Percentiles rank a stretch among this genome's conserved stretches.
These are phyloP conservation scores for Hydractinia symbiolongicarpus DNA, from an alignment of 30 jellyfish, hydroid and myxozoan species.

Conservation along the genomic window DNA sequence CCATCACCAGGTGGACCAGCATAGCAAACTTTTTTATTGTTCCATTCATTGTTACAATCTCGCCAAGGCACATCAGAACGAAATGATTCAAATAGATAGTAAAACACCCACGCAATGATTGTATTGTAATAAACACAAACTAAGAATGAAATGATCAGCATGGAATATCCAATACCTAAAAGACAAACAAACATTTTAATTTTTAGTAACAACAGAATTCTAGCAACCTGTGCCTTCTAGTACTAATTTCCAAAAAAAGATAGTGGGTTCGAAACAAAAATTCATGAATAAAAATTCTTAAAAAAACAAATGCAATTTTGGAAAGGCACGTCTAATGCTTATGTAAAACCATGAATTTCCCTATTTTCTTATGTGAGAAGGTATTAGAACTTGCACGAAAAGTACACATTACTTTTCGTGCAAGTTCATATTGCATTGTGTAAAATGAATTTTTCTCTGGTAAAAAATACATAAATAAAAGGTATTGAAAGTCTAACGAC, in stretches of 20 bases:
- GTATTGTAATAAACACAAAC: conserved; percentile 67
- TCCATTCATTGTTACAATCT: conserved; percentile 64
- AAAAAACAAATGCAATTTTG: too few relatives aligned
- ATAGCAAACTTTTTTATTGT: conserved; percentile 41
- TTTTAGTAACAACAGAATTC: neutral
- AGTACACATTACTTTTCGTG: too few relatives aligned
- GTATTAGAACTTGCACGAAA: too few relatives aligned
- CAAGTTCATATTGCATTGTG: too few relatives aligned
- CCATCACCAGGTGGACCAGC: conserved; percentile 41
- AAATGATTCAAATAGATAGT: conserved; percentile 64
- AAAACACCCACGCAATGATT: conserved; percentile 76
- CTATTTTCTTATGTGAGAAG: too few relatives aligned
- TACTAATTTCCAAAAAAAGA: neutral
- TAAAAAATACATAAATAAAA: too few relatives aligned
- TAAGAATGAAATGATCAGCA: conserved; percentile 65
- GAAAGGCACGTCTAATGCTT: too few relatives aligned
- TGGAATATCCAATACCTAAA: conserved; percentile 74
- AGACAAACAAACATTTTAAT: neutral
- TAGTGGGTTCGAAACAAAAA: neutral
- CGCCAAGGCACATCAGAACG: conserved; percentile 86
- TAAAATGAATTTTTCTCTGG: too few relatives aligned
- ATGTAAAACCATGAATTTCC: too few relatives aligned
- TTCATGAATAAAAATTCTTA: neutral
- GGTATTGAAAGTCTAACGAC: too few relatives aligned
- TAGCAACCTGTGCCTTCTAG: too few relatives aligned